phyloP scores from a whole-genome alignment of 2,113 vertebrate species.

The Cynocephalus volans region DNA sequence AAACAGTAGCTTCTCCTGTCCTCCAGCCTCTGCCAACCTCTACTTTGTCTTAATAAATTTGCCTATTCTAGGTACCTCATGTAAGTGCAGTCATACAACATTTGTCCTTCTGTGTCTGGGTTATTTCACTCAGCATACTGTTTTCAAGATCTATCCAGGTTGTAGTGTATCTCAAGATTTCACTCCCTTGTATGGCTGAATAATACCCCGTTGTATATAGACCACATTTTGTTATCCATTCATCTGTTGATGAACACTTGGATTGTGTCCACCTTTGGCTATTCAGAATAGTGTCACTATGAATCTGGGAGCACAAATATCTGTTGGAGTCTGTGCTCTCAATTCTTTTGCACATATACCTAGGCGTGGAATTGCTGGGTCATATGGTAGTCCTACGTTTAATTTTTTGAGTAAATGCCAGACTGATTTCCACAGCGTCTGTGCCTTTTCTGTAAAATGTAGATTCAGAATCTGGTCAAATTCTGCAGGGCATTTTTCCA shows the following conservation, averaged over 20 bases:
- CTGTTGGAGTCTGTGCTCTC: background rate
- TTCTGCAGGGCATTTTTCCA: background rate
- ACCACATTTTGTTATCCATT: no score
- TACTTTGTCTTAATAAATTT: background rate
- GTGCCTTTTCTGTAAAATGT: background rate
- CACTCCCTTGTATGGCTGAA: background rate
- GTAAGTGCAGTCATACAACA: accelerated
- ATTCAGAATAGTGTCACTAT: background rate
- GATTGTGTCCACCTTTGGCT: background rate
- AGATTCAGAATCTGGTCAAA: background rate
- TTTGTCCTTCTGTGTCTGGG: background rate
- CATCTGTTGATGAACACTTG: no score
- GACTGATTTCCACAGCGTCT: background rate
- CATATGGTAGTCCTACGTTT: background rate
- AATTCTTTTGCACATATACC: background rate
- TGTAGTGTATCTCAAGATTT: background rate
- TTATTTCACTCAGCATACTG: background rate
- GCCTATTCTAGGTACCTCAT: background rate
- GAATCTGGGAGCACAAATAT: accelerated
- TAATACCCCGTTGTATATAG: background rate
- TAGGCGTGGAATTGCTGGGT: background rate
- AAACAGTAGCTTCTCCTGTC: background rate
- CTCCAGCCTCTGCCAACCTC: background rate
- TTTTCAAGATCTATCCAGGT: background rate
- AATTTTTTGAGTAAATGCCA: background rate